These are phyloP conservation scores for Chelonia mydas DNA, from an alignment of 2,797 vertebrate genomes.

Conservation along the genomic window DNA sequence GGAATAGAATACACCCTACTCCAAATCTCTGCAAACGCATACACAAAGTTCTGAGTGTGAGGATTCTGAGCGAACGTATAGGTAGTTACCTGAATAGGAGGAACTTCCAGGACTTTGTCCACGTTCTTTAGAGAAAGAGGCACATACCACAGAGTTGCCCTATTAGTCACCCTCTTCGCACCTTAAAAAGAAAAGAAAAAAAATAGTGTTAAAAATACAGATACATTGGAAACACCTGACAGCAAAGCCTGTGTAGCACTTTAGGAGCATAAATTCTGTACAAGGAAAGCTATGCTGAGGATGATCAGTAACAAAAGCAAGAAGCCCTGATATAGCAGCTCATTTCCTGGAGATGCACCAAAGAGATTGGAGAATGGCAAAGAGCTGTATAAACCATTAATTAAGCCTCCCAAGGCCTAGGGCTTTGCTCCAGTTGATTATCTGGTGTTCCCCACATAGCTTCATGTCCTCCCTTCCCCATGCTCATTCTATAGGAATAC, in stretches of 20 bases:
- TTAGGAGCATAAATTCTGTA: background rate
- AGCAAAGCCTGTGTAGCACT: background rate
- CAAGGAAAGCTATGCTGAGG: background rate
- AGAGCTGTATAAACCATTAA: background rate
- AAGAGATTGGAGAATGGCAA: background rate
- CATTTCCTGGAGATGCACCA: background rate
- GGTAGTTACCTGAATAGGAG: slow-evolving; percentile 89
- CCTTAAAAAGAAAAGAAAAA: slow-evolving; percentile 78
- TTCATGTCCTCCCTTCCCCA: background rate
- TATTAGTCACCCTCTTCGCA: slow-evolving; percentile 91
- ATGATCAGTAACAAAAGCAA: background rate
- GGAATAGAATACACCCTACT: background rate
- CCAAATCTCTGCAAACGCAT: background rate
- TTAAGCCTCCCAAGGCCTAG: no score
- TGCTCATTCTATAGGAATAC: background rate
- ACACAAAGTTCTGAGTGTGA: background rate
- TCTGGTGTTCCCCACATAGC: background rate
- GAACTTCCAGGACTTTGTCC: slow-evolving; percentile 92
- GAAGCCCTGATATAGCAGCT: background rate
- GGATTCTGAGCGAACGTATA: background rate
- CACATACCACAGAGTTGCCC: slow-evolving; percentile 95
- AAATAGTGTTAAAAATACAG: background rate
- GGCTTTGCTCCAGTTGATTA: background rate
- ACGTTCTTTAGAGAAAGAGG: slow-evolving; percentile 91
- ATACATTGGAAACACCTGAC: background rate